Percentiles rank a stretch among this genome's conserved stretches.
phyloP scores from a whole-genome alignment of 2,797 vertebrate genomes.

The Etheostoma nigrum region DNA sequence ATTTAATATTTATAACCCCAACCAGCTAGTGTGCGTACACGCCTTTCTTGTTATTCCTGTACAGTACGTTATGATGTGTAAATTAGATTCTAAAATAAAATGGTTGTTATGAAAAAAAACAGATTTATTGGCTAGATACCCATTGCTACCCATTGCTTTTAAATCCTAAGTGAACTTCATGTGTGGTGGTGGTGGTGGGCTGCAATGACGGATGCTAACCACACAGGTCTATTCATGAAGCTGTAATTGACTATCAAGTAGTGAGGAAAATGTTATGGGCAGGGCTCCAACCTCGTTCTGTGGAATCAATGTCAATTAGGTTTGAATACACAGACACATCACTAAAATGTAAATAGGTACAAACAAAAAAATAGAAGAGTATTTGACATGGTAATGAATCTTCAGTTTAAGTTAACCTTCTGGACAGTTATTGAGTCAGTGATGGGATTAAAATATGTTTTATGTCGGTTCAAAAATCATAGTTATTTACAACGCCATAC shows the following conservation, averaged over 20 bases:
- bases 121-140: constrained; percentile 32
- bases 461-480: constrained; percentile 40
- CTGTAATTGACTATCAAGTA: constrained; percentile 69
- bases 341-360: constrained; percentile 53
- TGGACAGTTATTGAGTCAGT: constrained; percentile 22
- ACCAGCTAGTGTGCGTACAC: constrained; percentile 30
- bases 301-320: constrained; percentile 62
- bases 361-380: constrained; percentile 50
- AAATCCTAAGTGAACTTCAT: constrained; percentile 61
- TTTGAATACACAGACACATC: constrained; percentile 46
- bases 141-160: constrained; percentile 47
- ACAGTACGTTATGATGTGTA: constrained; percentile 35
- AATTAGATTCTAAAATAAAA: constrained; percentile 52
- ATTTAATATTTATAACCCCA: constrained; percentile 62
- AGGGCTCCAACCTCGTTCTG: constrained; percentile 41
- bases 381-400: constrained; percentile 61
- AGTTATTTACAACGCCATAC: constrained; percentile 20
- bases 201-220: constrained; percentile 52
- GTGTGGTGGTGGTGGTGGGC: constrained; percentile 26
- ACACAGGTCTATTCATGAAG: constrained; percentile 62
- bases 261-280: constrained; percentile 47
- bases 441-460: constrained; percentile 31
- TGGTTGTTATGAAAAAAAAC: constrained; percentile 40
- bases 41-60: constrained; percentile 52
- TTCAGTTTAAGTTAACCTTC: constrained; percentile 36